Percentiles rank a stretch among this genome's conserved stretches.
These are phyloP conservation scores for Opisthograptis luteolata DNA, from an alignment of 2,888 invertebrate species.

Conservation along the genomic window DNA sequence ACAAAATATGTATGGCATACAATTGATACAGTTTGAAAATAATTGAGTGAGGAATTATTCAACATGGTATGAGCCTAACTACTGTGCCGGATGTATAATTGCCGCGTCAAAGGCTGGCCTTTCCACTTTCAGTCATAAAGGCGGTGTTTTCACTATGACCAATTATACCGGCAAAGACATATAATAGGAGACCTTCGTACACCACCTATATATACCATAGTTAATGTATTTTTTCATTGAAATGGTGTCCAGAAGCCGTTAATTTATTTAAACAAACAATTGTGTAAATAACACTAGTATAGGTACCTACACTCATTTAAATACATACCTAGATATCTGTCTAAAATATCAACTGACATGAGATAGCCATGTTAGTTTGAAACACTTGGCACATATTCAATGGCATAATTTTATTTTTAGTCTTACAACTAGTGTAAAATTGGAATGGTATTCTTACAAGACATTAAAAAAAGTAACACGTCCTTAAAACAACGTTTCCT, in stretches of 20 bases:
- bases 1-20: slow-evolving; percentile 50
- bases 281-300: no score
- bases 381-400: slow-evolving; percentile 34
- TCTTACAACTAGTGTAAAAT: slow-evolving; percentile 4
- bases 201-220: no score
- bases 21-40: slow-evolving; percentile 73
- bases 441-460: slow-evolving; percentile 22
- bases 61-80: slow-evolving; percentile 60
- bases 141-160: no score
- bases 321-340: no score
- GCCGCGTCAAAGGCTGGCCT: neutral
- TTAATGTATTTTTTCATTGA: no score
- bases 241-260: no score
- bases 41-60: slow-evolving; percentile 58
- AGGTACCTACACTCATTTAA: no score
- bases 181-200: no score
- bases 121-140: no score
- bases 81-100: slow-evolving; percentile 40
- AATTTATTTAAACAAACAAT: no score
- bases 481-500: neutral
- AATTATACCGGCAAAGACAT: no score
- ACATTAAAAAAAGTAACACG: neutral
- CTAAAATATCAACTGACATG: no score
- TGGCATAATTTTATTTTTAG: slow-evolving; percentile 28
- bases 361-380: slow-evolving; percentile 6